Conservation (phyloP, 37 sponge, comb jelly and placozoan genomes). For the Petrosia ficiformis region DNA sequence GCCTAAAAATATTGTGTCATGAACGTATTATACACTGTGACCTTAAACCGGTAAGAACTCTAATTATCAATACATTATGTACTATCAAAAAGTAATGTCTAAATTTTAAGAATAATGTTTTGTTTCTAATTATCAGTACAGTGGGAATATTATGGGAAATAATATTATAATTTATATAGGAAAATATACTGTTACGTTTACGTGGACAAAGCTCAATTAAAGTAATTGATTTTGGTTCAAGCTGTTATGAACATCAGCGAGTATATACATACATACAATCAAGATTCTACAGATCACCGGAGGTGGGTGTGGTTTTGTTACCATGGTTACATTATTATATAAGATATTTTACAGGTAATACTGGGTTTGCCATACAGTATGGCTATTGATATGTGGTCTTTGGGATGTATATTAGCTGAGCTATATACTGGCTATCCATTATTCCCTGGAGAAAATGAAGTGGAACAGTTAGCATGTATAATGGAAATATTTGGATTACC, state of each 20-base stretch:
- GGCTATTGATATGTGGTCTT: constrained; percentile 92
- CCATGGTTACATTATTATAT: neutral
- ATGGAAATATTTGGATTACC: constrained; percentile 83
- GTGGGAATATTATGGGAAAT: too few species aligned
- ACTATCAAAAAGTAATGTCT: neutral
- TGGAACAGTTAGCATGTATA: constrained; percentile 88
- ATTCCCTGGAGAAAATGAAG: constrained; percentile 92
- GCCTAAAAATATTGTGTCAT: constrained; percentile 75
- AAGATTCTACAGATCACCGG: constrained; percentile 88
- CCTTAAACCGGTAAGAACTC: constrained; percentile 93
- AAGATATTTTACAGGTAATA: neutral
- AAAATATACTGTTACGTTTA: constrained; percentile 76
- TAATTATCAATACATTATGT: too few species aligned
- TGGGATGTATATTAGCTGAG: constrained; percentile 88
- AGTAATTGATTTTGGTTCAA: constrained; percentile 92
- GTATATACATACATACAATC: constrained; percentile 93
- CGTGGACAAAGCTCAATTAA: constrained; percentile 75
- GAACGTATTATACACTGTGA: constrained; percentile 98
- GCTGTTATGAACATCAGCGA: constrained; percentile 87
- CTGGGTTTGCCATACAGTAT: constrained; percentile 82
- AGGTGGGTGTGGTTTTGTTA: constrained; percentile 47
- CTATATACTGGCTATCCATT: constrained; percentile 89
- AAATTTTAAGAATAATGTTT: neutral
- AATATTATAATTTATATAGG: too few species aligned
- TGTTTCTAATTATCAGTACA: neutral